A percentile compares a stretch with the other conserved stretches of the same genome.
These are phyloP conservation scores for Oxystoma pomonae DNA, from an alignment of 2,888 invertebrate genomes.

Conservation along the genomic window DNA sequence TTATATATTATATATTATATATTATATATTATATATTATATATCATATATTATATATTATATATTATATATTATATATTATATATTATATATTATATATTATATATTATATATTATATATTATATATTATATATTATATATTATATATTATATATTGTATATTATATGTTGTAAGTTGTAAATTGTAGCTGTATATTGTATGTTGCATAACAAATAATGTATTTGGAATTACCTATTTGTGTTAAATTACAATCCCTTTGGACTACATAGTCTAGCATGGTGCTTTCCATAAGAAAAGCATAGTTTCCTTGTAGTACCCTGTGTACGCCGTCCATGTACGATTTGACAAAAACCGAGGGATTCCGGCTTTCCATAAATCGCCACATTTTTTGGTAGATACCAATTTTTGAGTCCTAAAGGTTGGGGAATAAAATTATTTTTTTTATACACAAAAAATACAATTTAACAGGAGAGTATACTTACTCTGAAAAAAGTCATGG, in stretches of 20 bases:
- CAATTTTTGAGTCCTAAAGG: slow-evolving; percentile 70
- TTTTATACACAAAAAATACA: not conserved
- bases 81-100: too few species aligned
- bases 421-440: not conserved
- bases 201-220: too few species aligned
- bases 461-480: slow-evolving; percentile 35
- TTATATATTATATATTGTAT: too few species aligned
- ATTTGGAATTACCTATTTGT: slow-evolving; percentile 86
- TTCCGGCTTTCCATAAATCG: slow-evolving; percentile 81
- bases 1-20: too few species aligned
- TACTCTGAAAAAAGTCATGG: slow-evolving; percentile 96
- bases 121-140: too few species aligned
- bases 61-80: too few species aligned
- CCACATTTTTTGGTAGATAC: slow-evolving; percentile 89
- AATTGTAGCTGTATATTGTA: too few species aligned
- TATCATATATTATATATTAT: too few species aligned
- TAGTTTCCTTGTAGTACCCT: slow-evolving; percentile 86
- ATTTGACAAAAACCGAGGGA: slow-evolving; percentile 80
- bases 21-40: too few species aligned
- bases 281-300: slow-evolving; percentile 97
- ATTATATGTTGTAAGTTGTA: too few species aligned
- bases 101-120: too few species aligned
- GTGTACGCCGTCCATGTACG: slow-evolving; percentile 88
- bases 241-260: slow-evolving; percentile 94
- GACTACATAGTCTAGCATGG: slow-evolving; percentile 94